phyloP scores from a whole-genome alignment of 23 tunicate species.

The Styela clava region DNA sequence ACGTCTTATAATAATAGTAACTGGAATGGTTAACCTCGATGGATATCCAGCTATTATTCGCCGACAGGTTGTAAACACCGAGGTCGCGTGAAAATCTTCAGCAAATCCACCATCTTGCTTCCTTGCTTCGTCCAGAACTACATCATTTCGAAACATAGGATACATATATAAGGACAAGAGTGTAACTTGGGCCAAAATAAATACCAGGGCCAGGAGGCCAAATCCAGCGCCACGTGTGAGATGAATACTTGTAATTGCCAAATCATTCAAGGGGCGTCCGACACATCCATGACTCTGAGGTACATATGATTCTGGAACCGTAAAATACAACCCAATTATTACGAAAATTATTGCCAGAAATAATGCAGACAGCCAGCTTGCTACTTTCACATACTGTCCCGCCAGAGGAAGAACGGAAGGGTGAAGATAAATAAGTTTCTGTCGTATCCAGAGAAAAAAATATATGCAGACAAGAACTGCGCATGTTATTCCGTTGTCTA shows the following conservation, averaged over 20 bases:
- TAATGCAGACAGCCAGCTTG: not conserved
- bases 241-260: not conserved
- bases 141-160: not conserved
- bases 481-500: not conserved
- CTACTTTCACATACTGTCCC: not conserved
- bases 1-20: not conserved
- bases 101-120: not conserved
- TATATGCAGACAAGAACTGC: not conserved
- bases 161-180: not conserved
- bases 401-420: not conserved
- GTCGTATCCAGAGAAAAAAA: not conserved
- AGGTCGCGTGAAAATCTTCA: not conserved
- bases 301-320: not conserved
- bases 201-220: not conserved
- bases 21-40: not conserved
- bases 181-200: not conserved
- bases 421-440: not conserved
- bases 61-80: not conserved
- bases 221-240: not conserved
- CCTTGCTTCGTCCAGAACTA: not conserved
- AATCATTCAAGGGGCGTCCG: not conserved
- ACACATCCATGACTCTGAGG: not conserved
- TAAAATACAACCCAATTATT: no score
- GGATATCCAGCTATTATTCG: not conserved
- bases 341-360: not conserved